A percentile compares a stretch with the other conserved stretches of the same genome.
phyloP scores from a whole-genome alignment of 2,113 vertebrate species.

The Scopus umbretta region DNA sequence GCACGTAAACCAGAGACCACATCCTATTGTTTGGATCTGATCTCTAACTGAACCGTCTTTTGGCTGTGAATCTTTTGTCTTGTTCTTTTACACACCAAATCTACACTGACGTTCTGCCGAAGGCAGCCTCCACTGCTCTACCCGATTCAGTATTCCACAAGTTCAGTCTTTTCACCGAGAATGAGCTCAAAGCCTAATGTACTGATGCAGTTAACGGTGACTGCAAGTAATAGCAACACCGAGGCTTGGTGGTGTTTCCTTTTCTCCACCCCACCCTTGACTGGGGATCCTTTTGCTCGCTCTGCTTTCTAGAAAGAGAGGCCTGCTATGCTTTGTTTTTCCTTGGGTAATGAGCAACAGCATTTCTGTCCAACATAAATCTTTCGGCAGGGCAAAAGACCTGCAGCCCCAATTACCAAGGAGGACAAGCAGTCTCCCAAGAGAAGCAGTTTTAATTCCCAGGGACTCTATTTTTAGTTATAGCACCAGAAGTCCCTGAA shows the following conservation, averaged over 20 bases:
- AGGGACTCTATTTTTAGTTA: constrained; percentile 50
- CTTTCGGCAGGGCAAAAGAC: background rate
- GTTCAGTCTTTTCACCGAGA: background rate
- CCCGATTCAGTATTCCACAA: background rate
- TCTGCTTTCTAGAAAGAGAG: background rate
- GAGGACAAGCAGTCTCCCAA: constrained; percentile 21
- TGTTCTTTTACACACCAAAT: background rate
- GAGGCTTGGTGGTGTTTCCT: background rate
- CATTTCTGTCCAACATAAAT: background rate
- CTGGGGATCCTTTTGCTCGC: background rate
- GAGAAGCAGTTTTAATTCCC: constrained; percentile 43
- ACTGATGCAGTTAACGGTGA: background rate
- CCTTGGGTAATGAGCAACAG: background rate
- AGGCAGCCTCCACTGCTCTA: background rate
- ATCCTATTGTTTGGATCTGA: background rate
- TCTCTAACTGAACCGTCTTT: background rate
- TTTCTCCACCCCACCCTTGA: background rate
- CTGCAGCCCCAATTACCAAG: background rate
- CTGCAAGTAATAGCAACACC: background rate
- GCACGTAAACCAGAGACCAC: background rate
- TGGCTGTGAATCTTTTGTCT: background rate
- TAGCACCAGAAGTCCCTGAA: constrained; percentile 24
- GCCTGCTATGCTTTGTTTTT: background rate
- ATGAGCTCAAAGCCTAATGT: background rate
- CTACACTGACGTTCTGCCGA: background rate